Evolutionary conservation across 1,140 invertebrate genomes (phyloP).

Genomic region (Eufriesea mexicana): DNA sequence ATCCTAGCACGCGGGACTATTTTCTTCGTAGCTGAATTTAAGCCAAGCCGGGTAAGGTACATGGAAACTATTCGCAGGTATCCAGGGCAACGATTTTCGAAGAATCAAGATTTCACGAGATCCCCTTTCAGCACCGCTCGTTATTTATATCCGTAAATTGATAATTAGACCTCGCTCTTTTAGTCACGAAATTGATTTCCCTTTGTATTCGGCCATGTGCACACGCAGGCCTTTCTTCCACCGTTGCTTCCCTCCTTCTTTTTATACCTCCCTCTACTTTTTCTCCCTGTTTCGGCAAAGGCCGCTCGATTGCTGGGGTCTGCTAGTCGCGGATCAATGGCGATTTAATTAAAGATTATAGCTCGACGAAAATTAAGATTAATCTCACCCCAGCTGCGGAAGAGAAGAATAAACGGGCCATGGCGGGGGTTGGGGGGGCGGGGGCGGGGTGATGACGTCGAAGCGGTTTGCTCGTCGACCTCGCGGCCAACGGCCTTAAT

Average conservation of each 20-base stretch:
- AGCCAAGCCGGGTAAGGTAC: constrained; percentile 32
- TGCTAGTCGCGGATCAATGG: constrained; percentile 72
- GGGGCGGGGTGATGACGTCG: constrained; percentile 18
- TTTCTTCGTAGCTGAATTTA: not conserved
- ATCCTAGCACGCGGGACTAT: not conserved
- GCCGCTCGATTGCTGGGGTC: constrained; percentile 42
- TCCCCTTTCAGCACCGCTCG: constrained; percentile 31
- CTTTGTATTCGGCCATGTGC: constrained; percentile 18
- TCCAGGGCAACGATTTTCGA: constrained; percentile 9
- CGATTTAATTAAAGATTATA: constrained; percentile 81
- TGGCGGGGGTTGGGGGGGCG: not conserved
- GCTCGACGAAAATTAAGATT: constrained; percentile 78
- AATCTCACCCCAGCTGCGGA: constrained; percentile 67
- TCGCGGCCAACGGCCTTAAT: constrained; percentile 67
- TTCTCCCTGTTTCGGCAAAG: constrained; percentile 3
- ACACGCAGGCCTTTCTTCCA: not conserved
- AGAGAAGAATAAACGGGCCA: constrained; percentile 15
- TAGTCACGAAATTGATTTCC: constrained; percentile 75
- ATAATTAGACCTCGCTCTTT: constrained; percentile 72
- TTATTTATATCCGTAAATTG: constrained; percentile 78
- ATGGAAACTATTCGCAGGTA: constrained; percentile 43
- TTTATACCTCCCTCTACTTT: not conserved
- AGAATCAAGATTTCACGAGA: constrained; percentile 3
- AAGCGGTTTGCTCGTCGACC: constrained; percentile 57
- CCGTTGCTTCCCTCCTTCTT: too few relatives aligned